Conservation (phyloP, 2,113 vertebrate species). For the Plestiodon gilberti region DNA sequence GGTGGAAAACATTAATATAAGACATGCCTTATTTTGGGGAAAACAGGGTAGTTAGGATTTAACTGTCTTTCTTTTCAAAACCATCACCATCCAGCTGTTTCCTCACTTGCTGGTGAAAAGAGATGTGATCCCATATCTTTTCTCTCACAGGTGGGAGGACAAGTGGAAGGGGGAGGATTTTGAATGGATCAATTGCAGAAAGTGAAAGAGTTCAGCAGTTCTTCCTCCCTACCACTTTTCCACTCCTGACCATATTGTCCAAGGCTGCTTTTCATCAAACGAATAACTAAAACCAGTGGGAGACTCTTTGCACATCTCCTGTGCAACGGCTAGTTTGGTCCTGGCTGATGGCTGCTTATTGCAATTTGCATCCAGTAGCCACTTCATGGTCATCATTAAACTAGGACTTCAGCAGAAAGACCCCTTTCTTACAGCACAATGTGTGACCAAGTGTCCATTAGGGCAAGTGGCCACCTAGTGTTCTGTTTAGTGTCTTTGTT, state of each 20-base stretch:
- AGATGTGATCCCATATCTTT: too few species aligned
- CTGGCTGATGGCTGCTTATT: neutral
- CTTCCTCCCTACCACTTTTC: neutral
- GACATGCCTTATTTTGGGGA: too few species aligned
- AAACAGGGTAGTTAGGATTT: too few species aligned
- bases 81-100: neutral
- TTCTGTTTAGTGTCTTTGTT: neutral
- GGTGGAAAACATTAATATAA: too few species aligned
- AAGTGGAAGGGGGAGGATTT: neutral
- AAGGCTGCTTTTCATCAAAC: neutral
- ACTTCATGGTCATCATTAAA: neutral
- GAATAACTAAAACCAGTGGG: neutral
- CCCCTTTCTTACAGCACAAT: neutral
- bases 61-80: too few species aligned
- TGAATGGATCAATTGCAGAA: neutral
- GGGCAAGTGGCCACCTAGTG: neutral
- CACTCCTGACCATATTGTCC: neutral
- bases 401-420: neutral
- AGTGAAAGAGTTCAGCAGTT: neutral
- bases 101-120: too few species aligned
- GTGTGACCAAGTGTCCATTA: neutral
- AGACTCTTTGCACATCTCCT: neutral
- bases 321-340: neutral
- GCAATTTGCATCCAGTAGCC: neutral
- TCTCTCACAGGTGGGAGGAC: too few species aligned